Evolutionary conservation across 2,113 vertebrate genomes (phyloP), one percentile per base, ranked within the genome.

Genomic region (Eulemur macaco): DNA sequence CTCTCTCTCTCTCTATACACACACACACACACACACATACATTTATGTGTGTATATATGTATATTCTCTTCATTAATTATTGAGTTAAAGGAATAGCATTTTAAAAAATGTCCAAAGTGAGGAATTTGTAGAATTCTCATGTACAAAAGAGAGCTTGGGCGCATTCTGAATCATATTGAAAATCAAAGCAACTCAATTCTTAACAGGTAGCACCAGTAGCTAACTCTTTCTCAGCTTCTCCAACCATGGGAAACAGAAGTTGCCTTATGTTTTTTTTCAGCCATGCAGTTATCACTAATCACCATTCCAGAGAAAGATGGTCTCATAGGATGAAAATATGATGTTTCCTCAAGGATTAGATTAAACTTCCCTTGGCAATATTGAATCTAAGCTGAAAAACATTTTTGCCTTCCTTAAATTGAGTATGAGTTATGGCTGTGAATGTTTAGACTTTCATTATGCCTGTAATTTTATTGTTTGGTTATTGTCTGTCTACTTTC

Each of bases 381-480:
- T 78, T 58, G 54, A 91, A 47, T 87, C 42, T 89, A 83, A 87
- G 21, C 34, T 89, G 39, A 66, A 94, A 90, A 89, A 66, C 27
- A 76, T 84, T 60, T 94, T 93, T 80, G 23, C 45, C 58, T 80
- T 78, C 39, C 63, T 97, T 68, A 82, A 97, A 68, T 54, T 63
- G 54, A 37, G 45, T 81, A 82, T n/a, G 80, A 91, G 8, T 81
- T 95, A 85, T 52, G 21, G 47, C 64, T 83, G 3, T 82, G 60
- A 68, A 80, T 80, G 17, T 76, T 94, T 76, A 94, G 31, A 31
- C 29, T 78, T 86, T 20, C 7, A 25, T 80, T 73, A 47, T 83
- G 54, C 14, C 14, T 95, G 5, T 66, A 25, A 47, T 52, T 95
- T 87, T 84, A 69, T 18, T 54, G 12, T 83, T 71, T 29, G 52